Evolutionary conservation across 92 coral and sea anemone genomes (phyloP).

Genomic region (Heliopora coerulea): DNA sequence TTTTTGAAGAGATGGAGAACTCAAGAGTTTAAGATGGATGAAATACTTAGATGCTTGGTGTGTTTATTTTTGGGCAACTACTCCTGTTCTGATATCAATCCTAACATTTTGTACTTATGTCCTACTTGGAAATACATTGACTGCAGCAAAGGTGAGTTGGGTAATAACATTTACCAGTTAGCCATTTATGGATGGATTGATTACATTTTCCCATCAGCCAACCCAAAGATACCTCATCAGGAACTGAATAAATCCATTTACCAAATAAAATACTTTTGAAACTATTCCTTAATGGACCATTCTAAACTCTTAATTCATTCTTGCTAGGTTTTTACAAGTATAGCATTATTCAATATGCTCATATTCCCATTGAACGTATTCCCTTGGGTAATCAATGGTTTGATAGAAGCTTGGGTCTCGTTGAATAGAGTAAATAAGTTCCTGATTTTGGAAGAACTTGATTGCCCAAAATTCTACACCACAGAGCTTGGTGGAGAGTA

Average conservation of each 20-base stretch:
- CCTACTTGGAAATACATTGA: slow-evolving; percentile 86
- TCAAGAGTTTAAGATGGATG: slow-evolving; percentile 88
- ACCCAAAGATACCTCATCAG: no score
- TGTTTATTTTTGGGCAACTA: slow-evolving; percentile 98
- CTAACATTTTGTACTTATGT: slow-evolving; percentile 88
- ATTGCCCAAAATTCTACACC: slow-evolving; percentile 62
- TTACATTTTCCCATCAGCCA: no score
- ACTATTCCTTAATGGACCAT: no score
- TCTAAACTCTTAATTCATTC: no score
- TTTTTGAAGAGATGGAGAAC: slow-evolving; percentile 69
- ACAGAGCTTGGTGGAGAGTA: not conserved
- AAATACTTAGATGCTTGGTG: slow-evolving; percentile 98
- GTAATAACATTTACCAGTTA: not conserved
- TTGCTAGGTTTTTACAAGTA: slow-evolving; percentile 91
- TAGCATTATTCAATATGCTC: slow-evolving; percentile 94
- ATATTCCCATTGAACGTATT: slow-evolving; percentile 95
- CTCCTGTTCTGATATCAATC: slow-evolving; percentile 93
- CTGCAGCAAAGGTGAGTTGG: slow-evolving; percentile 86
- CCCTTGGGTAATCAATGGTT: slow-evolving; percentile 96
- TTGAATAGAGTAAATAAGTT: slow-evolving; percentile 86
- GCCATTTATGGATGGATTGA: not conserved
- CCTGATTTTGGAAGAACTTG: slow-evolving; percentile 71
- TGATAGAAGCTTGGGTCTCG: slow-evolving; percentile 99
- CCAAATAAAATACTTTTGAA: no score
- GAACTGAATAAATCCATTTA: no score